Base-by-base conservation (phyloP, 2,797 vertebrate genomes). In the Triplophysa yarkandensis region DNA sequence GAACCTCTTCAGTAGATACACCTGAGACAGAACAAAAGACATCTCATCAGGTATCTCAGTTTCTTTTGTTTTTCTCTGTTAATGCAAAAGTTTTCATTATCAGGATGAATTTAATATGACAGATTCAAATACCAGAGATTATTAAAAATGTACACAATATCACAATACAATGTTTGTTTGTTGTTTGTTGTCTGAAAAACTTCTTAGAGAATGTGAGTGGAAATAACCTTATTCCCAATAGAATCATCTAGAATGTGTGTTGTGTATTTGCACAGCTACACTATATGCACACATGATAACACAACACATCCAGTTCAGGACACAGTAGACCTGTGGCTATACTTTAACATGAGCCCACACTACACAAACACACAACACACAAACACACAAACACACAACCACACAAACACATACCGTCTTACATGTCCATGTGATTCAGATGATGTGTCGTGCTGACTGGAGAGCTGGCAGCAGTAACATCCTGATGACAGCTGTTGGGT, bases 271-370 rank as follows among this genome's bases (percentile, higher is more conserved):
- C 4, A 54, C 21, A 25, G 34, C 11, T 10, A 10, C 34, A 13
- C n/a, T n/a, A n/a, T n/a, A n/a, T n/a, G n/a, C n/a, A n/a, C n/a
- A n/a, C n/a, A n/a, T n/a, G n/a, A n/a, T n/a, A n/a, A n/a, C n/a
- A n/a, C n/a, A n/a, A n/a, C n/a, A n/a, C n/a, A 13, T 36, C 34
- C 1, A 0, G 36, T 39, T 39, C 36, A 9, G 2, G 11, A 39
- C 13, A 39, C 55, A 6, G 27, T 54, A 7, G 30, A 71, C 58
- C 58, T 71, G 69, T 62, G 50, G 69, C 57, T 62, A 43, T n/a
- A 28, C 13, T 55, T 14, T 55, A 28, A 17, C 23, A 17, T 16
- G n/a, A n/a, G n/a, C n/a, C n/a, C n/a, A n/a, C n/a, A n/a, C n/a
- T 6, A 41, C 23, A 43, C n/a, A 43, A 5, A 43, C 41, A 43